Percentiles rank a stretch among this genome's conserved stretches.
phyloP scores from a whole-genome alignment of 92 coral and sea anemone genomes.

The Paragorgia papillata region DNA sequence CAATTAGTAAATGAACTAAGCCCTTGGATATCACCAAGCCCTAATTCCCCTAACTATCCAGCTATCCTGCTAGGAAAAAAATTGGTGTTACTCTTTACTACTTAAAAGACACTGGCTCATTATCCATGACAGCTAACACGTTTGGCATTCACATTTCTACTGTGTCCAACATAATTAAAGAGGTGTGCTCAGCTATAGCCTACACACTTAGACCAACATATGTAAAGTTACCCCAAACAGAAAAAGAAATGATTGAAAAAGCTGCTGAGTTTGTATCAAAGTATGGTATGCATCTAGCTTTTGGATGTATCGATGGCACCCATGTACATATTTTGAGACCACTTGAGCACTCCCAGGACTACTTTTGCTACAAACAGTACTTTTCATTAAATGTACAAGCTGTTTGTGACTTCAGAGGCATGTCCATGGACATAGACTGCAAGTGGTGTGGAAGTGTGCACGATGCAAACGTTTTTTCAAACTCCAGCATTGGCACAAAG shows the following conservation, averaged over 20 bases:
- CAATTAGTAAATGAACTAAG: too few relatives aligned
- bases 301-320: constrained; percentile 25
- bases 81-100: constrained; percentile 61
- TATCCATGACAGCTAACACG: constrained; percentile 67
- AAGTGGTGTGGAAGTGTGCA: constrained; percentile 29
- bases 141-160: constrained; percentile 62
- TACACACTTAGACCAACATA: constrained; percentile 47
- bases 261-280: constrained; percentile 21
- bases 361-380: constrained; percentile 23
- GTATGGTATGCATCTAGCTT: constrained; percentile 19
- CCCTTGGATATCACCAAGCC: too few relatives aligned
- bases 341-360: constrained; percentile 1
- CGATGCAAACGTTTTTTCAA: constrained; percentile 26
- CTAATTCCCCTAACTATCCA: too few relatives aligned
- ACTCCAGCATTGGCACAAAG: constrained; percentile 9
- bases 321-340: constrained; percentile 4
- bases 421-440: constrained; percentile 23
- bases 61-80: constrained; percentile 64
- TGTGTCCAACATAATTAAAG: constrained; percentile 51
- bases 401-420: constrained; percentile 21
- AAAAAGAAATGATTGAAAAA: constrained; percentile 56
- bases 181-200: constrained; percentile 55
- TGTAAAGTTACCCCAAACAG: constrained; percentile 61
- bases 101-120: constrained; percentile 65
- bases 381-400: constrained; percentile 26